Evolutionary conservation across 2,113 vertebrate genomes (phyloP), one percentile per base, ranked within the genome.

Genomic region (Syngnathoides biaculeatus): DNA sequence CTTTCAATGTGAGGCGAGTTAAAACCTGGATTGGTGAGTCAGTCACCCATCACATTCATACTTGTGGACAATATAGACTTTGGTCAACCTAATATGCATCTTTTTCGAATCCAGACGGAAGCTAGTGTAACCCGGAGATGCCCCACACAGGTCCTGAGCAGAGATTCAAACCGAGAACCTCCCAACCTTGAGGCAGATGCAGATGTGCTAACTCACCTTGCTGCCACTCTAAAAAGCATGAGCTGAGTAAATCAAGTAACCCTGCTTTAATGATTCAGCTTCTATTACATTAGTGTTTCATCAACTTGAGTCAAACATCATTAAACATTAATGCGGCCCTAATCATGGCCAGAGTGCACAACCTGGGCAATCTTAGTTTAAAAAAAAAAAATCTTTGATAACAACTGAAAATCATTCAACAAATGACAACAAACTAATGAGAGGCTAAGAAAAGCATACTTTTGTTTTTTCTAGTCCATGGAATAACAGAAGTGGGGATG

Each of bases 371-470:
- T 38, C n/a, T 8, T 0, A 57, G 80, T 75, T 35, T 1, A 35
- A 35, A 35, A 35, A 35, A 67, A 14, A 63, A 74, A 75, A 62
- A 68, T 24, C 52, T 6, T 48, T 17, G 65, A 62, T 24, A 0
- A 59, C 19, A 26, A 64, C 24, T 50, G 4, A 78, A 75, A 75
- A 78, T 15, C 71, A 71, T 77, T 72, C 61, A 80, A 78, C 77
- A 81, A 82, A 78, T 86, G 74, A 83, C 61, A 52, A 42, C 42
- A 68, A 67, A 69, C 73, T 84, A 84, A 87, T 68, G 70, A 79
- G 73, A 75, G 68, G 9, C 53, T 35, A 71, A 79, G 72, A 77
- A 74, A 75, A 70, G 72, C 79, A 75, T 12, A 71, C 84, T 72
- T 39, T 75, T 80, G 60, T 47, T 74, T 20, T 79, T 52, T 63